A percentile compares a stretch with the other conserved stretches of the same genome.
Evolutionary conservation across 1,140 invertebrate genomes (phyloP).

Genomic region (Grapholita molesta): DNA sequence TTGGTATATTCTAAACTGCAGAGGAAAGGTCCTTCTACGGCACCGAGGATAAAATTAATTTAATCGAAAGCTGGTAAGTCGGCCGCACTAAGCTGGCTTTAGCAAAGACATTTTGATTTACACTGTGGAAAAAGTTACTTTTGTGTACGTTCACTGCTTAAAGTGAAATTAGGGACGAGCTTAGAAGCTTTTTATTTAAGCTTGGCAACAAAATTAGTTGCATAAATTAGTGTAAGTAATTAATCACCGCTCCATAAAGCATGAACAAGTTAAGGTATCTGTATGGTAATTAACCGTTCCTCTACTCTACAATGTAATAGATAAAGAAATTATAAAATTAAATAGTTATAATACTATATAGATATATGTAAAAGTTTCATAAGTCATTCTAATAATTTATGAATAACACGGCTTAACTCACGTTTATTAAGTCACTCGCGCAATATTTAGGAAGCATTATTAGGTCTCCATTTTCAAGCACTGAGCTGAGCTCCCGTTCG

Average conservation of each 20-base stretch:
- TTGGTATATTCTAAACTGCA: background rate
- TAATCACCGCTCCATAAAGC: constrained; percentile 25
- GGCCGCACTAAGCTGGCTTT: constrained; percentile 29
- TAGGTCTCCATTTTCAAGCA: too few species aligned
- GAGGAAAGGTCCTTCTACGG: background rate
- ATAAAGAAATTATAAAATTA: background rate
- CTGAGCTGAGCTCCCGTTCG: too few species aligned
- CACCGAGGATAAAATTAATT: constrained; percentile 2
- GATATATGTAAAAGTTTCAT: too few species aligned
- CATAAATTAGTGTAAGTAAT: constrained; percentile 1
- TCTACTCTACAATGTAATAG: background rate
- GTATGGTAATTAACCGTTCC: background rate
- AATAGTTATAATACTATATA: too few species aligned
- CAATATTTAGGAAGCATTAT: too few species aligned
- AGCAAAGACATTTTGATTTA: constrained; percentile 37
- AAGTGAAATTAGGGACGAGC: constrained; percentile 27
- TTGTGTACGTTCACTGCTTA: constrained; percentile 19
- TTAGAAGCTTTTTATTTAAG: constrained; percentile 4
- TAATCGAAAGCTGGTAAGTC: constrained; percentile 17
- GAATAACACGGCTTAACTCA: too few species aligned
- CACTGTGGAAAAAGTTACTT: constrained; percentile 30
- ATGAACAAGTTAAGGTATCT: constrained; percentile 1
- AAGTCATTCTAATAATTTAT: too few species aligned
- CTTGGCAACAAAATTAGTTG: constrained; percentile 1
- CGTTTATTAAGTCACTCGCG: too few species aligned